Percentiles rank a stretch among this genome's conserved stretches.
Conservation (phyloP, 2,797 vertebrate species). For the Vipera latastei region DNA sequence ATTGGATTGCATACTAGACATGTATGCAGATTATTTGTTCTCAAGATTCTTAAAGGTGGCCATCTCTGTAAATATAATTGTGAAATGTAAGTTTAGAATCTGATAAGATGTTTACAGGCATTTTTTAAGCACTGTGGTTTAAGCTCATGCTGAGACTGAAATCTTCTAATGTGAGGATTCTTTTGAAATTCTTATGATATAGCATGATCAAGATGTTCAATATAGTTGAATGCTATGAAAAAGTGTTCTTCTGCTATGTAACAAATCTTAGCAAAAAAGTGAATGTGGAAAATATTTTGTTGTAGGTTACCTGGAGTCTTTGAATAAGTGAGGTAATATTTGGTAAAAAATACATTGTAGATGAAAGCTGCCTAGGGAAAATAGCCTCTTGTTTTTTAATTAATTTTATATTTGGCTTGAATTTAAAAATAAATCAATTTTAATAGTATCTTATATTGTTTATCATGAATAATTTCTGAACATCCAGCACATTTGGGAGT, state of each 20-base stretch:
- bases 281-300: conserved; percentile 8
- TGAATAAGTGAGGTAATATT: neutral
- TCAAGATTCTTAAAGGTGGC: neutral
- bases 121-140: neutral
- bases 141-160: neutral
- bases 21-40: neutral
- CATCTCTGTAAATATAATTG: neutral
- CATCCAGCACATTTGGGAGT: neutral
- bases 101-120: neutral
- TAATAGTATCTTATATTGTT: accelerated
- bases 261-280: conserved; percentile 19
- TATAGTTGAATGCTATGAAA: conserved; percentile 33
- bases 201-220: conserved; percentile 5
- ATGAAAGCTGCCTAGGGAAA: conserved; percentile 4
- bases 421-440: neutral
- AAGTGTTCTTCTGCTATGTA: conserved; percentile 16
- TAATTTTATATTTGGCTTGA: neutral
- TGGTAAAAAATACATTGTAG: neutral
- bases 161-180: neutral
- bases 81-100: neutral
- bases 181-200: neutral
- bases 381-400: conserved; percentile 2
- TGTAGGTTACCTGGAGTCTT: neutral
- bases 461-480: neutral
- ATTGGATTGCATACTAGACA: neutral